These are phyloP conservation scores for Drosophila pachea DNA, from an alignment of 1,140 invertebrate species.

Conservation along the genomic window DNA sequence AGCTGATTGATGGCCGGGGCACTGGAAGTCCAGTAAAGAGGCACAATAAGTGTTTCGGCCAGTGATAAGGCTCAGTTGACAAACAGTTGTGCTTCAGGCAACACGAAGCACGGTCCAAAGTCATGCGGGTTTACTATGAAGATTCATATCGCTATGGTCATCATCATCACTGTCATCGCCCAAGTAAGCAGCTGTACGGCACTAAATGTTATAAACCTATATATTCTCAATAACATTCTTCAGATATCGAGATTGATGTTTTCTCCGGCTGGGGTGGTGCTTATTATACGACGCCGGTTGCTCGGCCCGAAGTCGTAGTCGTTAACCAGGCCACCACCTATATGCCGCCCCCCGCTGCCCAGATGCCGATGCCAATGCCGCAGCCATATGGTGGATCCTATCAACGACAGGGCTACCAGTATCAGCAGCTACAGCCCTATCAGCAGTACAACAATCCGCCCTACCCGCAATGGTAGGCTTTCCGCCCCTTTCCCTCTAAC, in stretches of 20 bases:
- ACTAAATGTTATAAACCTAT: background rate
- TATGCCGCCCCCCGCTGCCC: conserved; percentile 33
- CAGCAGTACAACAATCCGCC: conserved; percentile 52
- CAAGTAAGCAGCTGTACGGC: conserved; percentile 39
- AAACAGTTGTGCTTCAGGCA: conserved; percentile 36
- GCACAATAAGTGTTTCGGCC: conserved; percentile 2
- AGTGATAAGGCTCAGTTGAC: conserved; percentile 42
- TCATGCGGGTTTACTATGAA: conserved; percentile 67
- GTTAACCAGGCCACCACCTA: conserved; percentile 54
- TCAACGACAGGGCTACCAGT: conserved; percentile 57
- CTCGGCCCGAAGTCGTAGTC: conserved; percentile 64
- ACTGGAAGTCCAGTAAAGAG: conserved; percentile 9
- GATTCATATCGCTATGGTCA: conserved; percentile 64
- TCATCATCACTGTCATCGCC: conserved; percentile 71
- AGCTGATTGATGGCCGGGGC: conserved; percentile 29
- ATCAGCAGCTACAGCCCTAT: conserved; percentile 49
- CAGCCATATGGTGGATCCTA: conserved; percentile 49
- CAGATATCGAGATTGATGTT: conserved; percentile 74
- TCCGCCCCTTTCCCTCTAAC: too few relatives aligned
- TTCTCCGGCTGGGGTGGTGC: conserved; percentile 64
- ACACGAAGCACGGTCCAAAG: conserved; percentile 22
- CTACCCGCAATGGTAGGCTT: conserved; percentile 53
- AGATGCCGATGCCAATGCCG: conserved; percentile 50
- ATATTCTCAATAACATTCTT: background rate
- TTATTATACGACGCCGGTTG: conserved; percentile 62